A percentile compares a stretch with the other conserved stretches of the same genome.
phyloP scores from a whole-genome alignment of 1,140 invertebrate species.

The Pararge aegeria region DNA sequence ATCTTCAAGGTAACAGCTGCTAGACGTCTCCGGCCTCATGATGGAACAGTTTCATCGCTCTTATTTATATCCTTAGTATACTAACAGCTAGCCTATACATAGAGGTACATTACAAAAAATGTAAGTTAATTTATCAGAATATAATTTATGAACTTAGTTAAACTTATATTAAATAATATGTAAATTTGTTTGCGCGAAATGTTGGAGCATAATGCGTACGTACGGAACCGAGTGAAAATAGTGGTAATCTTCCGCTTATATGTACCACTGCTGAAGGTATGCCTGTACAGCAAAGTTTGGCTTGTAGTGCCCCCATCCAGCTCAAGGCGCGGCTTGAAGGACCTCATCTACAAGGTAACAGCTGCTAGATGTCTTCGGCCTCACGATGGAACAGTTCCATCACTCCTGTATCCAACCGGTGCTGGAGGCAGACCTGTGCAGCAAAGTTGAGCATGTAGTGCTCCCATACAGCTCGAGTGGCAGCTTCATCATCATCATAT shows the following conservation, averaged over 20 bases:
- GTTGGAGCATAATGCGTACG: too few relatives aligned
- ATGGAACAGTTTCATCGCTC: neutral
- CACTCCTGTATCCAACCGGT: too few relatives aligned
- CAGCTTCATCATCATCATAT: slow-evolving; percentile 92
- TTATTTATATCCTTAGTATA: too few relatives aligned
- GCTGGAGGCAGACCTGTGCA: slow-evolving; percentile 86
- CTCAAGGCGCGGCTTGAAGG: slow-evolving; percentile 91
- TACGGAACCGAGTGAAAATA: too few relatives aligned
- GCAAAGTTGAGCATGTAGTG: slow-evolving; percentile 84
- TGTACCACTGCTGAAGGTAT: slow-evolving; percentile 92
- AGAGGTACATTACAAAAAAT: too few relatives aligned
- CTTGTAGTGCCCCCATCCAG: slow-evolving; percentile 91
- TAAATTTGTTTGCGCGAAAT: too few relatives aligned
- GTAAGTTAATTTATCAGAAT: too few relatives aligned
- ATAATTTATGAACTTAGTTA: too few relatives aligned
- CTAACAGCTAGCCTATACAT: too few relatives aligned
- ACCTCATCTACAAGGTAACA: slow-evolving; percentile 91
- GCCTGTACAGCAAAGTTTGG: slow-evolving; percentile 81
- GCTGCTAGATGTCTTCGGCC: neutral
- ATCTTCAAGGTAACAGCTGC: slow-evolving; percentile 87
- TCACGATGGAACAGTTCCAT: neutral
- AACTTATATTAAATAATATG: too few relatives aligned
- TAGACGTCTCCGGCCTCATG: neutral
- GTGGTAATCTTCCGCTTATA: too few relatives aligned
- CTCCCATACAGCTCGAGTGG: slow-evolving; percentile 92